A percentile compares a stretch with the other conserved stretches of the same genome.
Evolutionary conservation across 2,113 vertebrate species (phyloP).

Genomic region (Pelecanoides urinatrix): DNA sequence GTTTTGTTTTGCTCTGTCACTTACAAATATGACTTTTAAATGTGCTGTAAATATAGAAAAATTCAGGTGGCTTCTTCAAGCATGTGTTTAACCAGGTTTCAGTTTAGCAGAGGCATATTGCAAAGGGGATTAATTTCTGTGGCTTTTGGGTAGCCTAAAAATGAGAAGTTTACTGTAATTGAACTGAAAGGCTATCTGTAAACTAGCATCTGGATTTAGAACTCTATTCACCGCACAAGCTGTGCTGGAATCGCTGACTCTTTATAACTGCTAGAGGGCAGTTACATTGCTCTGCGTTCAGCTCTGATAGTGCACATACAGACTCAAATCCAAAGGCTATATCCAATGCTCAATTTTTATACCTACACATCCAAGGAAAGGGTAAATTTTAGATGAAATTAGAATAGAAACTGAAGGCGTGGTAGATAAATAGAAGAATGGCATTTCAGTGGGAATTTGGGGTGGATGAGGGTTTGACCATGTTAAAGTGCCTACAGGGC

Average conservation of each 20-base stretch:
- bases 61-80: neutral
- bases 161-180: neutral
- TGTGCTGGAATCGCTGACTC: neutral
- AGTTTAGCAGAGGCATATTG: neutral
- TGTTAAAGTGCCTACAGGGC: neutral
- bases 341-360: neutral
- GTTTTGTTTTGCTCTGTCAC: neutral
- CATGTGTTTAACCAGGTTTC: neutral
- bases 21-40: neutral
- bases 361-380: neutral
- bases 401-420: neutral
- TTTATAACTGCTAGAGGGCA: neutral
- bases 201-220: constrained; percentile 2
- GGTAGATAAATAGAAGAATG: neutral
- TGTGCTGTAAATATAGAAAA: neutral
- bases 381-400: neutral
- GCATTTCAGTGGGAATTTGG: neutral
- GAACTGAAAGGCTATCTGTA: neutral
- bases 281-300: neutral
- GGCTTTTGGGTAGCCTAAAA: neutral
- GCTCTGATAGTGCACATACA: neutral
- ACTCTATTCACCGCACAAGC: neutral
- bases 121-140: neutral
- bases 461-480: neutral
- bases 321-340: neutral